Conservation (phyloP, 2,888 invertebrate genomes). For the Phorcus lineatus region DNA sequence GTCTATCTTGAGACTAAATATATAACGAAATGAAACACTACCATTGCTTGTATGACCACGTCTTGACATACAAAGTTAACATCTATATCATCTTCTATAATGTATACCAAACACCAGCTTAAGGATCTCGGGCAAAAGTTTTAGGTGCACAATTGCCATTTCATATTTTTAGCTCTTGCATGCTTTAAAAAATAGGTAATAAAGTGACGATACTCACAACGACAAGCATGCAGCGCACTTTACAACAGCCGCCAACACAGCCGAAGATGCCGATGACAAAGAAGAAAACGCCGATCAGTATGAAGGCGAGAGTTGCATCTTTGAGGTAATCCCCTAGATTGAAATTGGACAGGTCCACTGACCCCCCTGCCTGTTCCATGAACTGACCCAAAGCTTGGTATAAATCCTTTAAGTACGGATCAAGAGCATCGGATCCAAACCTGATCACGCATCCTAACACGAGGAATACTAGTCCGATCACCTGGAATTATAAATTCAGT, state of each 20-base stretch:
- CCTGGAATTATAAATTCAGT: background rate
- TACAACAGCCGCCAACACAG: conserved; percentile 65
- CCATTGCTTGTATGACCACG: too few species aligned
- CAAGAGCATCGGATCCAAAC: conserved; percentile 38
- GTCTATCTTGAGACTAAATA: too few species aligned
- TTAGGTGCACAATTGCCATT: too few species aligned
- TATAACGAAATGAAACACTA: too few species aligned
- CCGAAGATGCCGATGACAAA: conserved; percentile 60
- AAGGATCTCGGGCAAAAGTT: too few species aligned
- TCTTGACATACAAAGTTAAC: too few species aligned
- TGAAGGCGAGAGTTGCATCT: conserved; percentile 60
- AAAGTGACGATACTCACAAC: conserved; percentile 47
- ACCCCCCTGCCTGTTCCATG: conserved; percentile 33
- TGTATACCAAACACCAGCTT: too few species aligned
- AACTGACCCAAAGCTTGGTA: conserved; percentile 31
- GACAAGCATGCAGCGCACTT: conserved; percentile 54
- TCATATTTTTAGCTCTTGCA: too few species aligned
- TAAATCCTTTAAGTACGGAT: conserved; percentile 34
- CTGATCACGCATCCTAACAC: conserved; percentile 35
- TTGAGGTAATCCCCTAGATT: conserved; percentile 56
- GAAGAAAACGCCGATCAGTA: conserved; percentile 64
- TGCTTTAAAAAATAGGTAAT: too few species aligned
- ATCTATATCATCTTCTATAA: too few species aligned
- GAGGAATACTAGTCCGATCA: conserved; percentile 34
- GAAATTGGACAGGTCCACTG: conserved; percentile 44